phyloP scores from a whole-genome alignment of 2,888 invertebrate genomes.

The Cantharis rufa region DNA sequence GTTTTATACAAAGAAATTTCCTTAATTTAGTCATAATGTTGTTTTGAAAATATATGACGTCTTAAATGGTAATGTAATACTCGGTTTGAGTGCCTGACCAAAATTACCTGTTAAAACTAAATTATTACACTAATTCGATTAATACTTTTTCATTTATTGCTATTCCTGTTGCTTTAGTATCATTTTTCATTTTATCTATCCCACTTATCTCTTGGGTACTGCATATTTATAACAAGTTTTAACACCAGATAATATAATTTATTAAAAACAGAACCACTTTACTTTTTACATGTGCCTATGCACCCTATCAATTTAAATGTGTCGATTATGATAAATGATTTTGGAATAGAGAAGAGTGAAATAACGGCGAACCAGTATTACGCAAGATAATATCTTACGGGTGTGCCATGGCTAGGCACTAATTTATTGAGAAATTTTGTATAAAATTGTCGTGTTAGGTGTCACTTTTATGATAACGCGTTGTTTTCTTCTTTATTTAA shows the following conservation, averaged over 20 bases:
- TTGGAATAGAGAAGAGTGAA: conserved; percentile 6
- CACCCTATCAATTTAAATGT: conserved; percentile 4
- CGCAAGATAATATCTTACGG: conserved; percentile 17
- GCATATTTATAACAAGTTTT: background rate
- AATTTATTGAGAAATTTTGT: conserved; percentile 18
- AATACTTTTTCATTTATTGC: background rate
- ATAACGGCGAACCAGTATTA: conserved; percentile 16
- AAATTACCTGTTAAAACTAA: background rate
- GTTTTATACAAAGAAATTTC: background rate
- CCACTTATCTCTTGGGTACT: background rate
- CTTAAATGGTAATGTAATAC: background rate
- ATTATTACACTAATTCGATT: background rate
- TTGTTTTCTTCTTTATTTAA: background rate
- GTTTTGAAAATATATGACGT: background rate
- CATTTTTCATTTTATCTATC: background rate
- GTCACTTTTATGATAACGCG: conserved; percentile 5
- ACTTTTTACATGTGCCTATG: background rate
- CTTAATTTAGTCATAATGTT: background rate
- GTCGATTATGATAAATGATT: conserved; percentile 5
- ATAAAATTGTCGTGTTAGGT: conserved; percentile 12
- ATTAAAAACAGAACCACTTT: background rate
- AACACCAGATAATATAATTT: background rate
- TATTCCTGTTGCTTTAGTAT: background rate
- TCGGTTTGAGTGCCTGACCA: background rate
- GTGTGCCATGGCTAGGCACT: conserved; percentile 15